Conservation (phyloP, 2,888 invertebrate species). For the Willowsia nigromaculata region DNA sequence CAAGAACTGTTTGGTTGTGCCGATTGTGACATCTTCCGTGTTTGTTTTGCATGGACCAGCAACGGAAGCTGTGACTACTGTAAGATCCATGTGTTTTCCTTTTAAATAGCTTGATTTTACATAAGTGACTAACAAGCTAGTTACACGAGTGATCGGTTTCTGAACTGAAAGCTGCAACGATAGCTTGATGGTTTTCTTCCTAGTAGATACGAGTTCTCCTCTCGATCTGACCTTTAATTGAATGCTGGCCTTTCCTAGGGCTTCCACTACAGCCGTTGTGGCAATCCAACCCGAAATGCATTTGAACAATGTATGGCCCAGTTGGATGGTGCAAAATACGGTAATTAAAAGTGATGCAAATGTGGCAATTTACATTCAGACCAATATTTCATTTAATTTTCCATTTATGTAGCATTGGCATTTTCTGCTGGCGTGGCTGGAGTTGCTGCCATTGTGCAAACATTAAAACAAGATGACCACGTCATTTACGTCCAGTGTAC, state of each 20-base stretch:
- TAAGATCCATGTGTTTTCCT: conserved; percentile 18
- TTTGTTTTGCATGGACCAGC: conserved; percentile 76
- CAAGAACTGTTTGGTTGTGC: conserved; percentile 75
- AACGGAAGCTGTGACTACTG: conserved; percentile 66
- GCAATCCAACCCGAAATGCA: conserved; percentile 94
- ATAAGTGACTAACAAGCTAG: not conserved
- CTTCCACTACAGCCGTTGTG: conserved; percentile 95
- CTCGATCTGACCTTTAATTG: conserved; percentile 59
- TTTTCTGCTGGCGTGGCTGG: conserved; percentile 83
- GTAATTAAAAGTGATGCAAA: no score
- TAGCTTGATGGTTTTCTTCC: conserved; percentile 56
- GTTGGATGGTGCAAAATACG: conserved; percentile 93
- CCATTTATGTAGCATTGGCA: conserved; percentile 79
- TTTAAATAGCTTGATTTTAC: no score
- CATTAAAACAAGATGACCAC: conserved; percentile 82
- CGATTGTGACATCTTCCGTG: conserved; percentile 77
- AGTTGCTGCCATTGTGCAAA: conserved; percentile 73
- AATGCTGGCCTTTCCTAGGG: conserved; percentile 83
- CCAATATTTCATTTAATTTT: not conserved
- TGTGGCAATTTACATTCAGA: no score
- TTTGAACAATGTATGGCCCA: conserved; percentile 94
- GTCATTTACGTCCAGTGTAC: conserved; percentile 83
- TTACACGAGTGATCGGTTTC: no score
- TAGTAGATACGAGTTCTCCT: conserved; percentile 57
- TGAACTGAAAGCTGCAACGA: conserved; percentile 13